Base-by-base conservation (phyloP, 2,888 invertebrate genomes). In the Aromia moschata region DNA sequence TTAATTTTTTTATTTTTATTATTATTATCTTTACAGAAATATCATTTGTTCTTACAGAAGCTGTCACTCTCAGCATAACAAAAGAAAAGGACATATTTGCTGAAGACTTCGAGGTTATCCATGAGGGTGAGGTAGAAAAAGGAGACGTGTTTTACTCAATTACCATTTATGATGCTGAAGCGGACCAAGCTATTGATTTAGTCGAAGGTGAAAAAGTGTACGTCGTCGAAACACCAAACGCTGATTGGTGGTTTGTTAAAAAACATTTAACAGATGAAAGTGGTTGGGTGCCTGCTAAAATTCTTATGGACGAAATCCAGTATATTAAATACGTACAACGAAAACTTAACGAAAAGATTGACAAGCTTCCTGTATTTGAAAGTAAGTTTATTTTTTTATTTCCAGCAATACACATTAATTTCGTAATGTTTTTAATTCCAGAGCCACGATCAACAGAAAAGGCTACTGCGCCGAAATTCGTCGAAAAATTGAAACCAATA, bases 241-340 rank as follows among this genome's bases (percentile, higher is more conserved):
- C 89, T 51, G 95, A 95, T 77, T 95, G 95, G 94, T 96, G 95
- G 94, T 93, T 91, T 75, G 93, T 96, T 0, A 89, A 89, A 70
- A 96, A 96, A 79, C 89, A 92, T 78, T 83, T 94, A 17, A 94
- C 94, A 0, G 91, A 93, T 77, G 94, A 96, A 81, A 93, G 91
- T 72, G 96, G 96, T 59, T 94, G 93, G 91, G 94, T 95, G n/a
- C 95, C 95, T 11, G 92, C 94, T 0, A 91, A 92, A 76, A 91
- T 93, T 75, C 83, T 96, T 2, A 90, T 94, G 85, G 91, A 93
- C 72, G 92, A 93, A 78, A 83, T 83, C 1, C 90, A 89, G 69
- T 96, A 95, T 74, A 89, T 89, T 0, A 82, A 90, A 40, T 94
- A 93, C 72, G 86, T 96, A 7, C 92, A 94, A 75, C 92, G 90